Conservation (phyloP, 2,888 invertebrate species). For the Ectemnius lituratus region DNA sequence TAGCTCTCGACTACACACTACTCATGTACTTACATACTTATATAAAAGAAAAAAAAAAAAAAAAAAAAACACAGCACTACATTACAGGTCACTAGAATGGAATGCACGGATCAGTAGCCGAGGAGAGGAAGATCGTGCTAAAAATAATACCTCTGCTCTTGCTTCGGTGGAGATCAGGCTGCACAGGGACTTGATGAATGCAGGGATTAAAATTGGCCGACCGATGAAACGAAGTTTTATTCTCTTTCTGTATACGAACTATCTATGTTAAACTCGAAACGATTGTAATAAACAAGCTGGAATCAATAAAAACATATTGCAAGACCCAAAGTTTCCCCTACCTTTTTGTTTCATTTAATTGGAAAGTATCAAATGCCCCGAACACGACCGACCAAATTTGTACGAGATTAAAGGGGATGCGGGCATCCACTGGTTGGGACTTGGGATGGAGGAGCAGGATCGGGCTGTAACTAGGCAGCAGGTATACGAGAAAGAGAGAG, state of each 20-base stretch:
- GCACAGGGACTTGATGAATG: background rate
- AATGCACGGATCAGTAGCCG: slow-evolving; percentile 45
- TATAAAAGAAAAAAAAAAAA: slow-evolving; percentile 22
- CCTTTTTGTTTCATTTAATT: background rate
- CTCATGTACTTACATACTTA: slow-evolving; percentile 10
- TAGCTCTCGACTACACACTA: background rate
- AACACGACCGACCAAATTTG: background rate
- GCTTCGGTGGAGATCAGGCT: background rate
- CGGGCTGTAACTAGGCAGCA: background rate
- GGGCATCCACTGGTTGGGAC: background rate
- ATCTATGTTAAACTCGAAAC: background rate
- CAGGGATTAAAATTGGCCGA: slow-evolving; percentile 1
- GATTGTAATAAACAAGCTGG: background rate
- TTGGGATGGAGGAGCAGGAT: background rate
- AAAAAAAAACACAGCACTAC: slow-evolving; percentile 35
- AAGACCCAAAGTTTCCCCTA: background rate
- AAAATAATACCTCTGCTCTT: background rate
- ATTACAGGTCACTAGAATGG: slow-evolving; percentile 37
- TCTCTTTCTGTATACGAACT: too few relatives aligned
- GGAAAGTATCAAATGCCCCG: background rate
- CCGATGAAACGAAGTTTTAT: background rate
- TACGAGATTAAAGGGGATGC: background rate
- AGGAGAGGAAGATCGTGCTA: slow-evolving; percentile 19
- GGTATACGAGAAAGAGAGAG: slow-evolving; percentile 19
- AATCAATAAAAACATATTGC: background rate